phyloP scores from a whole-genome alignment of 2,797 vertebrate species.

The Pteronotus mesoamericanus region DNA sequence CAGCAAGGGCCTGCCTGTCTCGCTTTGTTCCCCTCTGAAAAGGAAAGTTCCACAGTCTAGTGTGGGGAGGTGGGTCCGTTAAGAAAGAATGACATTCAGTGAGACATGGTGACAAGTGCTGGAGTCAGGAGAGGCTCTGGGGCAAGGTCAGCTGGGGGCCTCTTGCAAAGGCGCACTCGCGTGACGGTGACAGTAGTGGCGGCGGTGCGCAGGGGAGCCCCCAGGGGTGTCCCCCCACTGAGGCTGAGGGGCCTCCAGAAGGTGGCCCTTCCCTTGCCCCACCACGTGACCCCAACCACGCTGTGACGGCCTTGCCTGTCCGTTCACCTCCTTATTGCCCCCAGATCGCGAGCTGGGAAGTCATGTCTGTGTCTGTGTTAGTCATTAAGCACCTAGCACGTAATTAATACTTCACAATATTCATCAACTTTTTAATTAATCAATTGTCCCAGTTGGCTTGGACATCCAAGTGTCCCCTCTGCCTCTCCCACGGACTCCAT shows the following conservation, averaged over 20 bases:
- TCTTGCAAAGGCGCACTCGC: neutral
- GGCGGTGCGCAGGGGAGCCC: neutral
- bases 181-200: neutral
- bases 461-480: neutral
- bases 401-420: neutral
- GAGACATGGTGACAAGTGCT: neutral
- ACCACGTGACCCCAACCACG: too few species aligned
- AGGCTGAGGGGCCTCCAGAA: neutral
- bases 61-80: neutral
- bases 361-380: neutral
- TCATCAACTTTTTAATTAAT: neutral
- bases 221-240: neutral
- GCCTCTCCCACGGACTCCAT: neutral
- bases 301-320: neutral
- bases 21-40: neutral
- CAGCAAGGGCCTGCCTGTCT: neutral
- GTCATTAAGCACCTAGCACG: neutral
- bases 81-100: neutral
- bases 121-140: neutral
- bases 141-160: neutral
- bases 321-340: neutral
- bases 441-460: neutral
- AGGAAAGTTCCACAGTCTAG: neutral
- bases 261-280: fast-evolving
- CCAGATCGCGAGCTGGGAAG: neutral